phyloP scores from a whole-genome alignment of 2,888 invertebrate genomes.

The Nudaria mundana region DNA sequence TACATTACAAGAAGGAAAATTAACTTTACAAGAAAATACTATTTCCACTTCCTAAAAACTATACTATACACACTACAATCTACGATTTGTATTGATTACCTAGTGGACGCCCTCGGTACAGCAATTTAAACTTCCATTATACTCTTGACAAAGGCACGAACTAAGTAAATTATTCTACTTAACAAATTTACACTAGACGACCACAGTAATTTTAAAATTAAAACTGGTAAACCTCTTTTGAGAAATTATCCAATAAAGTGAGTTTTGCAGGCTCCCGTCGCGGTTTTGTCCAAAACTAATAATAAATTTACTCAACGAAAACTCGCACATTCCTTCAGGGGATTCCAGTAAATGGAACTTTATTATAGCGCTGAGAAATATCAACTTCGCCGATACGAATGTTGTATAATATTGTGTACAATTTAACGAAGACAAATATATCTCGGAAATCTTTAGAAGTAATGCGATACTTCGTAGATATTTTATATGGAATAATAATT shows the following conservation, averaged over 20 bases:
- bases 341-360: conserved; percentile 5
- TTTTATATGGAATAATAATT: no score
- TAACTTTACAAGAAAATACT: no score
- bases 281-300: conserved; percentile 32
- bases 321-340: conserved; percentile 14
- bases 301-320: conserved; percentile 26
- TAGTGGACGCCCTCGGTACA: no score
- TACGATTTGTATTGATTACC: no score
- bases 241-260: conserved; percentile 24
- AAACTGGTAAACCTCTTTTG: conserved; percentile 22
- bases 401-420: background rate
- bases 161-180: no score
- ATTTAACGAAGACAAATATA: background rate
- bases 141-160: no score
- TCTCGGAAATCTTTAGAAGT: background rate
- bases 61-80: no score
- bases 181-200: no score
- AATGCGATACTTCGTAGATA: no score
- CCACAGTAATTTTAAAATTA: conserved; percentile 12
- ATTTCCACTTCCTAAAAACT: no score
- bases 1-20: no score
- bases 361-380: conserved; percentile 9
- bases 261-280: conserved; percentile 2
- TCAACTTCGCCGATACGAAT: background rate
- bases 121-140: no score